Evolutionary conservation across 2,888 invertebrate species (phyloP), one percentile per base, ranked within the genome.

Genomic region (Heteromurus nitidus): DNA sequence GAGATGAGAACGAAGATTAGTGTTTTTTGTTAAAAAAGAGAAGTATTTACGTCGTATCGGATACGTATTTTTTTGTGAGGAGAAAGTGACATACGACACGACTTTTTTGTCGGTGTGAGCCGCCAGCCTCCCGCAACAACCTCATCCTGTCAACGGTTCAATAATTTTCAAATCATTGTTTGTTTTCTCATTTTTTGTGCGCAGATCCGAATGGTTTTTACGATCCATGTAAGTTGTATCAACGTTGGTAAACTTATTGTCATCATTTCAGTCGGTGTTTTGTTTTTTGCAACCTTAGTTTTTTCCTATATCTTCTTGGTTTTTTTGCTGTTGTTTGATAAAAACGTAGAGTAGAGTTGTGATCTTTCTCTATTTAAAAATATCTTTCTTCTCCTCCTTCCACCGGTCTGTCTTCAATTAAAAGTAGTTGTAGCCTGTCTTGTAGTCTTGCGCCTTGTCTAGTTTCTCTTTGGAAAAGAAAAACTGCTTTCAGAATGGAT

Each of bases 191-290:
- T 83, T 77, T n/a, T 82, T 81, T 82, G 70, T 82, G 80, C 82
- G 73, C 84, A 85, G 83, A 85, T 83, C 85, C 85, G 69, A 83
- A 75, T 80, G 83, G 85, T 81, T 79, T 74, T 83, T 85, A 85
- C 82, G 75, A 82, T 80, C 62, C 67, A 81, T 62, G 85, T 85
- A 85, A 85, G 85, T 85, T 82, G 65, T 83, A 75, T 68, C 80
- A 74, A 80, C 70, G 80, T 81, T 82, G 82, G 83, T 83, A 85
- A 85, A 81, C 62, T 73, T 58, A 68, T 68, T 80, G 81, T 83
- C 68, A 70, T 67, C 80, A 80, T 80, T 80, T 85, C 76, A 31
- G 85, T 82, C 76, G 42, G 85, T 82, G 82, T 83, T 82, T 82
- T 76, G 69, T 82, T 65, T 77, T 74, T 82, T 68, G 16, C 55